These are phyloP conservation scores for Yponomeuta plumbellus DNA, from an alignment of 2,888 invertebrate species.

Conservation along the genomic window DNA sequence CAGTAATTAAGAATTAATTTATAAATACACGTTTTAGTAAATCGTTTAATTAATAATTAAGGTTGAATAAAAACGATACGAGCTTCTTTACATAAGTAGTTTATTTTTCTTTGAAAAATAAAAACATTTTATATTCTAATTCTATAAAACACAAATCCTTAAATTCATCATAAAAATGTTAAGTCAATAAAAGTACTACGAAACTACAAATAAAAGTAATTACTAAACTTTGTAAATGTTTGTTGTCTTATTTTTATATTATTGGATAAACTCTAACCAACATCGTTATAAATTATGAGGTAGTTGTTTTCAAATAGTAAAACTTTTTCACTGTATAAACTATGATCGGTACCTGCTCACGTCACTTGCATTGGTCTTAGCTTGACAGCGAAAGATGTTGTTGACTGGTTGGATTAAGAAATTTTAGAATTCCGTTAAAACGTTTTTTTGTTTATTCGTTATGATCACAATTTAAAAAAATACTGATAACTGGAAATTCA, in stretches of 20 bases:
- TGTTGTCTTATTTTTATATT: constrained; percentile 62
- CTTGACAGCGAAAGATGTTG: neutral
- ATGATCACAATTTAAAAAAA: no score
- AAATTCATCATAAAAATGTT: constrained; percentile 36
- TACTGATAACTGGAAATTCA: neutral
- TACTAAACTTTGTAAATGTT: constrained; percentile 64
- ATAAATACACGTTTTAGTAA: no score
- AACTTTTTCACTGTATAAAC: constrained; percentile 37
- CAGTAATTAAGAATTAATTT: no score
- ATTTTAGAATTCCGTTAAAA: no score
- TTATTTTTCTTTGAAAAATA: constrained; percentile 71
- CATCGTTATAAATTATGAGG: constrained; percentile 69
- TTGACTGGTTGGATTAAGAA: no score
- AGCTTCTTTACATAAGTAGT: constrained; percentile 27
- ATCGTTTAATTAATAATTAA: neutral
- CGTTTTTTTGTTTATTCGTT: no score
- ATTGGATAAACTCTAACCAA: constrained; percentile 66
- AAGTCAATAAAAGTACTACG: constrained; percentile 24
- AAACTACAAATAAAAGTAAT: constrained; percentile 41
- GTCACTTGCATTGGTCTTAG: neutral
- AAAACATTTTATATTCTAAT: constrained; percentile 72
- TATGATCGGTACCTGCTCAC: neutral
- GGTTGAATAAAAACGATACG: neutral
- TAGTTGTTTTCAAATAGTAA: constrained; percentile 72
- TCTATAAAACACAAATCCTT: constrained; percentile 54